Evolutionary conservation across 2,888 invertebrate species (phyloP).

Genomic region (Hemaris fuciformis): DNA sequence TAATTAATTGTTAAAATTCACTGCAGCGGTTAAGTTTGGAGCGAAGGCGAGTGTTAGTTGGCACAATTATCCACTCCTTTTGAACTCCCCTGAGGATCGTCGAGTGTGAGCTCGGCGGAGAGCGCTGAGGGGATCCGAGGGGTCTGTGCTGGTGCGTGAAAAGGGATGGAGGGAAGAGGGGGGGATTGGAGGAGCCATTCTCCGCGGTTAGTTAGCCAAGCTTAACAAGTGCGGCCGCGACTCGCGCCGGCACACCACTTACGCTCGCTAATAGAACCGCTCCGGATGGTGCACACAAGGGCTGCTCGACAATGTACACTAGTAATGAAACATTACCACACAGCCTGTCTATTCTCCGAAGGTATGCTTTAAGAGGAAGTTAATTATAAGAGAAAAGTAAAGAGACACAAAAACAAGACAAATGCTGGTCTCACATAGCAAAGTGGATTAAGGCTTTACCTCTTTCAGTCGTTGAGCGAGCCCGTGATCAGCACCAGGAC

Average conservation of each 20-base stretch:
- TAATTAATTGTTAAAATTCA: too few relatives aligned
- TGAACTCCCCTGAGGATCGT: neutral
- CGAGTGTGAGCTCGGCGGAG: neutral
- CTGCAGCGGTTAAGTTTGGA: neutral
- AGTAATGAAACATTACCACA: neutral
- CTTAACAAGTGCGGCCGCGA: conserved; percentile 11
- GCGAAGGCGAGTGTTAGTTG: neutral
- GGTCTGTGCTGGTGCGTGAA: neutral
- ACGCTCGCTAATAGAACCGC: neutral
- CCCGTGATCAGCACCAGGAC: too few relatives aligned
- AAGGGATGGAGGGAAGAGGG: neutral
- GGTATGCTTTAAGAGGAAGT: neutral
- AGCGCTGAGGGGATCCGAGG: neutral
- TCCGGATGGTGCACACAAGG: neutral
- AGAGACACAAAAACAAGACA: too few relatives aligned
- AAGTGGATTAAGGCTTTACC: too few relatives aligned
- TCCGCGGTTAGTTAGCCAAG: conserved; percentile 12
- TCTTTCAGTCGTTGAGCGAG: too few relatives aligned
- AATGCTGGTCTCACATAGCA: too few relatives aligned
- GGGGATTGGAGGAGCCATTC: neutral
- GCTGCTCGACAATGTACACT: neutral
- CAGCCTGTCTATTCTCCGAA: neutral
- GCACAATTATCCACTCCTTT: neutral
- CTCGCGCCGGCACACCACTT: neutral
- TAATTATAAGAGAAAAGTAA: too few relatives aligned